These are phyloP conservation scores for Pantelozetes paolii DNA, from an alignment of 2,888 invertebrate genomes.

Conservation along the genomic window DNA sequence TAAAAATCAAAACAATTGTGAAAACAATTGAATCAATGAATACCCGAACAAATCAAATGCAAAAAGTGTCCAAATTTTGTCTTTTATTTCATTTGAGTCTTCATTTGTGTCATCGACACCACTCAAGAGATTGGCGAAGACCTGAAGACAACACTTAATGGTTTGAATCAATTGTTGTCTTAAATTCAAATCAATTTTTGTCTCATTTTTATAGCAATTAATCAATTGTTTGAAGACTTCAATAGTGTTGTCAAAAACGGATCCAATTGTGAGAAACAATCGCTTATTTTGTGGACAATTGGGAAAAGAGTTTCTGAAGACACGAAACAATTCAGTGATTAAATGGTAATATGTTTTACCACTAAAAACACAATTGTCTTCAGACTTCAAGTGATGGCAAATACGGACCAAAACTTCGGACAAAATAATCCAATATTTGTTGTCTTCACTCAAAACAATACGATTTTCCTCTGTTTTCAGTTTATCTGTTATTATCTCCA, in stretches of 20 bases:
- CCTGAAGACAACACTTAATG: slow-evolving; percentile 29
- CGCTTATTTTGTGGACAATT: slow-evolving; percentile 3
- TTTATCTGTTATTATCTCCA: neutral
- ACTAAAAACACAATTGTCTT: slow-evolving; percentile 10
- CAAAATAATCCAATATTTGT: slow-evolving; percentile 4
- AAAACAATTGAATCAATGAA: neutral
- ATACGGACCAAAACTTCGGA: neutral
- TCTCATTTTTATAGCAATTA: neutral
- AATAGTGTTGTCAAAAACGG: neutral
- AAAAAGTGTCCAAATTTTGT: slow-evolving; percentile 12
- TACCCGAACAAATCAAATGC: slow-evolving; percentile 34
- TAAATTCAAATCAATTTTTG: neutral
- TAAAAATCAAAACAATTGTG: neutral
- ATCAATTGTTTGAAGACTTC: neutral
- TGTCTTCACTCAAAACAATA: neutral
- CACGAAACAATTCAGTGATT: slow-evolving; percentile 23
- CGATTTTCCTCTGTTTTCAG: slow-evolving; percentile 19
- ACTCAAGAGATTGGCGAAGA: slow-evolving; percentile 20
- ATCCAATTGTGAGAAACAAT: slow-evolving; percentile 5
- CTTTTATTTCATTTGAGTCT: neutral
- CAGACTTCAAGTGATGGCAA: neutral
- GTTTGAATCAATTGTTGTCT: slow-evolving; percentile 25
- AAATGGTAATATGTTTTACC: neutral
- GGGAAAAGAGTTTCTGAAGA: slow-evolving; percentile 9
- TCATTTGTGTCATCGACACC: slow-evolving; percentile 2